A percentile compares a stretch with the other conserved stretches of the same genome.
These are phyloP conservation scores for Lasioglossum calceatum DNA, from an alignment of 2,888 invertebrate species.

Conservation along the genomic window DNA sequence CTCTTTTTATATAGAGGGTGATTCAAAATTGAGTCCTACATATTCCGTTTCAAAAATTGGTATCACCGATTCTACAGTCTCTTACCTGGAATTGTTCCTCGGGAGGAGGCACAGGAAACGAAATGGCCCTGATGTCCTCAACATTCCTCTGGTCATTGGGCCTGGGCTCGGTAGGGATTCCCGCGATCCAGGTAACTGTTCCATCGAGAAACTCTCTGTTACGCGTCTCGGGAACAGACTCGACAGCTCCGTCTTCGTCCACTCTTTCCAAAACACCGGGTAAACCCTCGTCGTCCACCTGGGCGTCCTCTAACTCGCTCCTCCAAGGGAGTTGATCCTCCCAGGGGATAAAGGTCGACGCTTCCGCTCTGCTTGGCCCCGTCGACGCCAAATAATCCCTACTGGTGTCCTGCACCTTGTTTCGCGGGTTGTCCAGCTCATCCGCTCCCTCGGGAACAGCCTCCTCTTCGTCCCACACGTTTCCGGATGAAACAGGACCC, in stretches of 20 bases:
- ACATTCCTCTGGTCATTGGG: conserved; percentile 50
- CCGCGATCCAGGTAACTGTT: conserved; percentile 21
- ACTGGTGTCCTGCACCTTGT: conserved; percentile 1
- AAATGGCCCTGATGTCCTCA: conserved; percentile 69
- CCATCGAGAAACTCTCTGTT: conserved; percentile 1
- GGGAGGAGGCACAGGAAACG: conserved; percentile 67
- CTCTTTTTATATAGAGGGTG: background rate
- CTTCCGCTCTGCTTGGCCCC: conserved; percentile 26
- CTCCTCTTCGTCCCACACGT: conserved; percentile 4
- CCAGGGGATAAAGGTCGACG: conserved; percentile 16
- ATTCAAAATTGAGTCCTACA: no score
- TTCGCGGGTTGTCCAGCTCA: conserved; percentile 4
- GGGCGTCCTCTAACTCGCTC: conserved; percentile 31
- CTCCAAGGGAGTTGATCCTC: conserved; percentile 19
- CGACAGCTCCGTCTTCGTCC: background rate
- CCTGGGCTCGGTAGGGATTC: conserved; percentile 31
- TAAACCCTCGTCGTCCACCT: conserved; percentile 38
- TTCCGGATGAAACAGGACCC: background rate
- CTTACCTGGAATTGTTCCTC: conserved; percentile 41
- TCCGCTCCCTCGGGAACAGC: background rate
- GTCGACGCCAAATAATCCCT: conserved; percentile 23
- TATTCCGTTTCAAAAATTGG: background rate
- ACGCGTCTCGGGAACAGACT: background rate
- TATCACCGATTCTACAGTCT: background rate
- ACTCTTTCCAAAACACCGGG: conserved; percentile 17